These are phyloP conservation scores for Scrobipalpa atriplicella DNA, from an alignment of 2,888 invertebrate genomes.

Conservation along the genomic window DNA sequence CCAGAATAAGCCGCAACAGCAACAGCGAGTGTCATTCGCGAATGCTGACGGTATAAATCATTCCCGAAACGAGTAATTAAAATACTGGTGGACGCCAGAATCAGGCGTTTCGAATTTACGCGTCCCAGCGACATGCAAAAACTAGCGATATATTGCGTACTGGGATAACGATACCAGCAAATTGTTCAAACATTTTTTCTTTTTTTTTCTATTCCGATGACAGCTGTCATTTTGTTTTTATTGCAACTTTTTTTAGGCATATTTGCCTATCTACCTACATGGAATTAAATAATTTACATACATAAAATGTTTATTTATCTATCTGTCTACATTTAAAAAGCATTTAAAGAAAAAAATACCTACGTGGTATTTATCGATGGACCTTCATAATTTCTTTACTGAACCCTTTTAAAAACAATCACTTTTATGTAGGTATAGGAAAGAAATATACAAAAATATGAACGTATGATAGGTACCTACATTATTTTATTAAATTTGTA, in stretches of 20 bases:
- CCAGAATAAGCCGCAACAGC: slow-evolving; percentile 47
- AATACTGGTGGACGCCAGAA: slow-evolving; percentile 76
- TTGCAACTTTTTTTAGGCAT: background rate
- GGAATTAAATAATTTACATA: too few relatives aligned
- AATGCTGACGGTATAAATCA: slow-evolving; percentile 73
- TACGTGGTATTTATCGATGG: too few relatives aligned
- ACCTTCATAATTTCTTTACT: too few relatives aligned
- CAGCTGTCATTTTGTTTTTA: background rate
- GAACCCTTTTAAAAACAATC: too few relatives aligned
- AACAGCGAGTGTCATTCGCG: slow-evolving; percentile 55
- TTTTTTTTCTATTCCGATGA: background rate
- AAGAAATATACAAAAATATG: too few relatives aligned
- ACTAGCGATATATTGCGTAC: slow-evolving; percentile 56
- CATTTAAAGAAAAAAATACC: too few relatives aligned
- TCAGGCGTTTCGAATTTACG: slow-evolving; percentile 73
- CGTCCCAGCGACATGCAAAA: slow-evolving; percentile 49
- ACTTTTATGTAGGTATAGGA: too few relatives aligned
- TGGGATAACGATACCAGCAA: slow-evolving; percentile 40
- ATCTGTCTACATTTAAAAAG: too few relatives aligned
- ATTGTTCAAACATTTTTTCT: background rate
- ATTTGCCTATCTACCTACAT: background rate
- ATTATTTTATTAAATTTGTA: too few relatives aligned
- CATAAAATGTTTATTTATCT: background rate
- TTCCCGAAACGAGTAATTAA: slow-evolving; percentile 81
- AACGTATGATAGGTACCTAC: too few relatives aligned